Conservation (phyloP, 2,797 vertebrate genomes). For the Leptoclinus maculatus region DNA sequence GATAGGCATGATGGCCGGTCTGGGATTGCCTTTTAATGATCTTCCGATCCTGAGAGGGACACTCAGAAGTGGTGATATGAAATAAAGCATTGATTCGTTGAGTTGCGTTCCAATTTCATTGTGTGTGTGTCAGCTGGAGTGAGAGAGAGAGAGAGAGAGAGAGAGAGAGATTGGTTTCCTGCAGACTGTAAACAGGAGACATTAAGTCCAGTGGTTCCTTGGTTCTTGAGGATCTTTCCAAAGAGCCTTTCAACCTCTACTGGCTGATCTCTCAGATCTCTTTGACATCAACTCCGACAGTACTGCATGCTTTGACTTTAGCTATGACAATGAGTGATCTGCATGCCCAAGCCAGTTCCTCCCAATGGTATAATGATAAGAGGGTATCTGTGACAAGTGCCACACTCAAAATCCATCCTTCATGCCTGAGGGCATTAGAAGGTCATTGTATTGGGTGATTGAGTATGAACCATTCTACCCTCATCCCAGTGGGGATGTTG, state of each 20-base stretch:
- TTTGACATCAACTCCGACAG: background rate
- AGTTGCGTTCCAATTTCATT: background rate
- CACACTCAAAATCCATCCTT: slow-evolving; percentile 18
- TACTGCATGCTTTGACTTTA: slow-evolving; percentile 32
- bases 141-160: slow-evolving; percentile 5
- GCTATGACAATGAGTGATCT: slow-evolving; percentile 14
- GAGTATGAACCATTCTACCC: background rate
- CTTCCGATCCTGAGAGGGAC: background rate
- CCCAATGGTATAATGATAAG: slow-evolving; percentile 13
- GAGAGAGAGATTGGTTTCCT: background rate
- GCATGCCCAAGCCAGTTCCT: slow-evolving; percentile 12
- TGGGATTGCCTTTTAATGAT: slow-evolving; percentile 7
- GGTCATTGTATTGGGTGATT: slow-evolving; percentile 19
- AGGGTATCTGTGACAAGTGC: slow-evolving; percentile 9
- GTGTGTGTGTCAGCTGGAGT: background rate
- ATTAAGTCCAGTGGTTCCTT: background rate
- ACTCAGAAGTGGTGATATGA: background rate
- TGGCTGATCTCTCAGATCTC: background rate
- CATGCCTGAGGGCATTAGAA: slow-evolving; percentile 11
- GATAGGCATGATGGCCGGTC: background rate
- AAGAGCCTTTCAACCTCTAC: background rate
- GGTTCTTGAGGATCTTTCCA: background rate
- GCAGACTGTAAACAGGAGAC: background rate
- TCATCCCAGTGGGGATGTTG: background rate
- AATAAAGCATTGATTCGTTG: background rate